Conservation (phyloP, 1,140 invertebrate species). For the Caenorhabditis latens region DNA sequence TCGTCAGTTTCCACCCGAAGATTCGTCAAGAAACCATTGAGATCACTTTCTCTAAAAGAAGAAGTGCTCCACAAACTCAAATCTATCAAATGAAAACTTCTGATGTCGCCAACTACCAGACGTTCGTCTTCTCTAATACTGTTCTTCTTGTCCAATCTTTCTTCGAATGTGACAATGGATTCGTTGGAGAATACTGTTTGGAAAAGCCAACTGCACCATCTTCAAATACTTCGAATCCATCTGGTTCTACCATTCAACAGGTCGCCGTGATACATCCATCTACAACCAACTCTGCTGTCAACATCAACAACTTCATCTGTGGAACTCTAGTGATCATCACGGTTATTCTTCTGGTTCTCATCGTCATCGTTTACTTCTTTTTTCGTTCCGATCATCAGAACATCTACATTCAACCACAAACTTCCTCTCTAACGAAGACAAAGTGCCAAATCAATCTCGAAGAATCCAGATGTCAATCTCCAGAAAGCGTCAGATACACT, state of each 20-base stretch:
- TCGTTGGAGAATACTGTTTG: not conserved
- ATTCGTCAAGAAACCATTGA: not conserved
- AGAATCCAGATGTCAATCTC: not conserved
- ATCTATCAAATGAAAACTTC: not conserved
- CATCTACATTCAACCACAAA: not conserved
- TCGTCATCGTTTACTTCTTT: not conserved
- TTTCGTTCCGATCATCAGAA: not conserved
- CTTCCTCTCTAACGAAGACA: not conserved
- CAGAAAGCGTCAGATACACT: not conserved
- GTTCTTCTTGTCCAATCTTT: not conserved
- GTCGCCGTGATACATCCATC: no score
- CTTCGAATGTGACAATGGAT: conserved; percentile 2
- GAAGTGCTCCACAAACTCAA: not conserved
- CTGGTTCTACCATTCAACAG: not conserved
- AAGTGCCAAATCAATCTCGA: not conserved
- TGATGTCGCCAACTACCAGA: not conserved
- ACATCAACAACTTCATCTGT: not conserved
- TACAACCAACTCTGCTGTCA: no score
- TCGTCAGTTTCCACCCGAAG: conserved; percentile 1
- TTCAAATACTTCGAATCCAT: not conserved
- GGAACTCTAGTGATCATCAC: not conserved
- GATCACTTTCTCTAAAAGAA: not conserved
- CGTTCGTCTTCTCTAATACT: not conserved
- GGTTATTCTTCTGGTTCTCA: not conserved
- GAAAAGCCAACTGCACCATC: not conserved